Conservation (phyloP, 1,140 invertebrate species). For the Caenorhabditis tropicalis region DNA sequence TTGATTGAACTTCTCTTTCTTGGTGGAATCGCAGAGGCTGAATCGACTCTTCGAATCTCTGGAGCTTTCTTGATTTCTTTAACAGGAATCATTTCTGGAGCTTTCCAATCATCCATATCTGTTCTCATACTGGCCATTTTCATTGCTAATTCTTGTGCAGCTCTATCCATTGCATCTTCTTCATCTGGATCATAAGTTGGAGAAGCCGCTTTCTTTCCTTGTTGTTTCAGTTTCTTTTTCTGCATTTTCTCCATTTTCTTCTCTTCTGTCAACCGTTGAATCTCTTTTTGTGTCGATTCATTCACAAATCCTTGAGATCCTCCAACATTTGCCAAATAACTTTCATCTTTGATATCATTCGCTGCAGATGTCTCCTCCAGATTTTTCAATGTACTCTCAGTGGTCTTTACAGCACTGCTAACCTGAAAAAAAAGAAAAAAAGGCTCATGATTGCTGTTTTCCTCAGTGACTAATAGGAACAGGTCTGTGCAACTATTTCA, state of each 20-base stretch:
- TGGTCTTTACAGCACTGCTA: constrained; percentile 60
- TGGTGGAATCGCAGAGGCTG: constrained; percentile 50
- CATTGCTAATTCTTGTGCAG: constrained; percentile 64
- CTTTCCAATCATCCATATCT: constrained; percentile 48
- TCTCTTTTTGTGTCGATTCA: constrained; percentile 59
- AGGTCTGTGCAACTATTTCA: constrained; percentile 42
- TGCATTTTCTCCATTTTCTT: constrained; percentile 66
- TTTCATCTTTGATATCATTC: constrained; percentile 67
- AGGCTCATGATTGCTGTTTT: constrained; percentile 37
- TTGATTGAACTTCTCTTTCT: constrained; percentile 53
- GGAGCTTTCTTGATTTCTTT: constrained; percentile 31
- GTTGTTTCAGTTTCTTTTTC: constrained; percentile 64
- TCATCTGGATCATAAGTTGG: constrained; percentile 64
- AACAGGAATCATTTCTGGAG: constrained; percentile 5
- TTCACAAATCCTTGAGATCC: constrained; percentile 62
- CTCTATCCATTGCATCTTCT: constrained; percentile 67
- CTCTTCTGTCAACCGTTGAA: constrained; percentile 62
- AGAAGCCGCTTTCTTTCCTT: constrained; percentile 53
- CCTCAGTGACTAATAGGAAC: constrained; percentile 41
- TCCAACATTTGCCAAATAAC: constrained; percentile 64
- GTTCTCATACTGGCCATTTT: constrained; percentile 64
- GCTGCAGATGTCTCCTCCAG: constrained; percentile 65
- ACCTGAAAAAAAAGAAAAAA: constrained; percentile 50
- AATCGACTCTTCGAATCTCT: constrained; percentile 46
- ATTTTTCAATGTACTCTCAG: constrained; percentile 61